Evolutionary conservation across 2,797 vertebrate genomes (phyloP).

Genomic region (Ptychobarbus kaznakovi): DNA sequence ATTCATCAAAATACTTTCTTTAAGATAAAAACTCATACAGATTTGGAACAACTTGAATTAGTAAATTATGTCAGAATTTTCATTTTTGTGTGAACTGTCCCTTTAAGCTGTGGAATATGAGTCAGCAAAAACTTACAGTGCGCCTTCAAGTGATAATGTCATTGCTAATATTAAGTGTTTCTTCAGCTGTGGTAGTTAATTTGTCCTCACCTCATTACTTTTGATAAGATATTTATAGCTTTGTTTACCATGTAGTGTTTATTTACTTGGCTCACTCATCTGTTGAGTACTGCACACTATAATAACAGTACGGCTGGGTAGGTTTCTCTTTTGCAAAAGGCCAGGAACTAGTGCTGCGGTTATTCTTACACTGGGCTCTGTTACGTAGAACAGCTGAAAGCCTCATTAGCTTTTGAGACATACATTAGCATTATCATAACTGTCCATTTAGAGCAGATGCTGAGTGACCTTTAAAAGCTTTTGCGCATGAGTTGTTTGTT

Average conservation of each 20-base stretch:
- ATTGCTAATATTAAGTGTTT: neutral
- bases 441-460: slow-evolving; percentile 44
- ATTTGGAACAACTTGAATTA: neutral
- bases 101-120: neutral
- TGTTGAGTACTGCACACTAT: neutral
- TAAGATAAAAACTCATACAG: neutral
- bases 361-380: slow-evolving; percentile 13
- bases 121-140: neutral
- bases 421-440: slow-evolving; percentile 39
- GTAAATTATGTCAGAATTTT: neutral
- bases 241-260: slow-evolving; percentile 23
- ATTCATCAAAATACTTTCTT: too few relatives aligned
- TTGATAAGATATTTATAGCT: slow-evolving; percentile 16
- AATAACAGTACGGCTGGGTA: slow-evolving; percentile 10
- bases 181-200: neutral
- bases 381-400: slow-evolving; percentile 7
- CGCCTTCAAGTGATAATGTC: neutral
- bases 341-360: neutral
- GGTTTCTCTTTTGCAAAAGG: neutral
- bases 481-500: slow-evolving; percentile 32
- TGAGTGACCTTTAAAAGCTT: slow-evolving; percentile 45
- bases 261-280: slow-evolving; percentile 6
- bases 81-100: neutral
- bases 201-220: slow-evolving; percentile 19
- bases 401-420: slow-evolving; percentile 33